phyloP scores from a whole-genome alignment of 2,113 vertebrate genomes.

The zebrafish (Danio rerio) region DNA sequence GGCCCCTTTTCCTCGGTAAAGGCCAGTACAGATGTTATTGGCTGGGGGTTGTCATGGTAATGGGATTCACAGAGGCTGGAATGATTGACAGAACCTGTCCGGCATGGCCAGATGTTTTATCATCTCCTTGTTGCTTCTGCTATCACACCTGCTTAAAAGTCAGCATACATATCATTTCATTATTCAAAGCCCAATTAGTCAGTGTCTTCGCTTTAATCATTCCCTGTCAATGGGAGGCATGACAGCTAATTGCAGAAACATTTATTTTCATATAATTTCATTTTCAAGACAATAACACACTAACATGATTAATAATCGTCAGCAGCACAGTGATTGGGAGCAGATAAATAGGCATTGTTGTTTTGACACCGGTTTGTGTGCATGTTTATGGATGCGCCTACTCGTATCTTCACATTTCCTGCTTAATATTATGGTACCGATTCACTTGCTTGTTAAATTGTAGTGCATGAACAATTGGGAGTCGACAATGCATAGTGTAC shows the following conservation, averaged over 20 bases:
- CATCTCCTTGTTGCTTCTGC: not conserved
- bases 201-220: conserved; percentile 22
- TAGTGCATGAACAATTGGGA: conserved; percentile 32
- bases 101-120: conserved; percentile 37
- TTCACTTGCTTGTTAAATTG: conserved; percentile 48
- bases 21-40: conserved; percentile 50
- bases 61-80: conserved; percentile 12
- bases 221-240: conserved; percentile 29
- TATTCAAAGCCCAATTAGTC: conserved; percentile 30
- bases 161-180: conserved; percentile 32
- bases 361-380: not conserved
- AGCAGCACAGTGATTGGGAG: not conserved
- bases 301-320: conserved; percentile 24
- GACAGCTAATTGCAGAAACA: conserved; percentile 28
- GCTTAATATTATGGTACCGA: conserved; percentile 2
- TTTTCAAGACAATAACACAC: conserved; percentile 12
- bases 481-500: conserved; percentile 14
- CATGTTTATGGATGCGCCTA: not conserved
- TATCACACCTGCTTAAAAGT: conserved; percentile 35
- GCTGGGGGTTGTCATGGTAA: conserved; percentile 40
- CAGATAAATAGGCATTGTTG: conserved; percentile 27
- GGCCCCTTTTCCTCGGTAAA: conserved; percentile 31
- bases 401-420: not conserved
- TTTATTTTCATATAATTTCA: conserved; percentile 24
- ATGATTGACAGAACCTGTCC: conserved; percentile 51